Percentiles rank a stretch among this genome's conserved stretches.
Conservation (phyloP, 2,113 vertebrate genomes). For the Gymnobelideus leadbeateri region DNA sequence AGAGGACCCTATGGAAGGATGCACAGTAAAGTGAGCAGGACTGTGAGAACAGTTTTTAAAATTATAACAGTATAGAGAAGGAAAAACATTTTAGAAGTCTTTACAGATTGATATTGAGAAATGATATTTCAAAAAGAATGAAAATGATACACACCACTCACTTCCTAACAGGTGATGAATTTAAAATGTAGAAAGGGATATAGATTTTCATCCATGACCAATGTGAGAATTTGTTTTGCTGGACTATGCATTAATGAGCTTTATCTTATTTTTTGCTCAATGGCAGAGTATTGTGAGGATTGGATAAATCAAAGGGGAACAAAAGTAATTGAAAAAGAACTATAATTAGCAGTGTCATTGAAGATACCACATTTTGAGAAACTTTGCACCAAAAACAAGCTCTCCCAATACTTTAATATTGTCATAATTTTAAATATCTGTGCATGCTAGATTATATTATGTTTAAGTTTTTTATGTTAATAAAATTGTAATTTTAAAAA, state of each 20-base stretch:
- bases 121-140: background rate
- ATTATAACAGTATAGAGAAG: background rate
- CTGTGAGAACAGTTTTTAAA: background rate
- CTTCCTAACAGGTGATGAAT: background rate
- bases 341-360: background rate
- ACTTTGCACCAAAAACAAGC: background rate
- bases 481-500: background rate
- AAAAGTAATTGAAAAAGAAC: background rate
- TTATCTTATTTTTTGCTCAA: background rate
- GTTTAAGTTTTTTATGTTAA: background rate
- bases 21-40: background rate
- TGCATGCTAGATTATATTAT: background rate
- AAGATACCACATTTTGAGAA: background rate
- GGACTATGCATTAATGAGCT: background rate
- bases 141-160: background rate
- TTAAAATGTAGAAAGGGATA: background rate
- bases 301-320: background rate
- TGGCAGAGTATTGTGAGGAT: background rate
- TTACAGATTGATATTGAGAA: background rate
- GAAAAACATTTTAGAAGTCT: background rate
- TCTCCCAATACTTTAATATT: background rate
- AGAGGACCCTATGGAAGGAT: background rate
- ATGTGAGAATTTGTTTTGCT: background rate
- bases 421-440: background rate
- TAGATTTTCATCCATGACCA: background rate